Percentiles rank a stretch among this genome's conserved stretches.
Evolutionary conservation across 1,140 invertebrate species (phyloP).

Genomic region (Drosophila tristis): DNA sequence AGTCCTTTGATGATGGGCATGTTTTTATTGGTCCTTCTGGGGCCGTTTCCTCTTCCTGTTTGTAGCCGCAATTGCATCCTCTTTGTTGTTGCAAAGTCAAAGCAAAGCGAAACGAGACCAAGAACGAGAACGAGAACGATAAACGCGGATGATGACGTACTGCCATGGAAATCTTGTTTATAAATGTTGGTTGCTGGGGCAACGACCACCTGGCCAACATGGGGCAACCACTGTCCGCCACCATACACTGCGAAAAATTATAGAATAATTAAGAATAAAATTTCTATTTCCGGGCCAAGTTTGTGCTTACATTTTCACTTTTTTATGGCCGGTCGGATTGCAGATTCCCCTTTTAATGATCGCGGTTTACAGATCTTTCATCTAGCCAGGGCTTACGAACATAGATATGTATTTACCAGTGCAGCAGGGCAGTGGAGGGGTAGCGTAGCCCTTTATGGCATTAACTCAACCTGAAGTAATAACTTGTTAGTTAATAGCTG

Average conservation of each 20-base stretch:
- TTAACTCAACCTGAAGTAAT: constrained; percentile 45
- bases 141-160: constrained; percentile 56
- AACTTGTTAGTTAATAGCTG: constrained; percentile 63
- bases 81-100: constrained; percentile 57
- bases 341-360: no score
- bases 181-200: constrained; percentile 79
- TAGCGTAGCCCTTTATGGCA: constrained; percentile 22
- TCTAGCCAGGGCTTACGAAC: background rate
- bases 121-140: constrained; percentile 24
- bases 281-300: no score
- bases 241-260: constrained; percentile 7
- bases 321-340: no score
- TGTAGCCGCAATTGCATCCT: constrained; percentile 48
- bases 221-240: constrained; percentile 44
- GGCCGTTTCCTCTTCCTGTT: constrained; percentile 37
- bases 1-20: constrained; percentile 38
- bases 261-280: no score
- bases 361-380: no score
- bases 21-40: constrained; percentile 51
- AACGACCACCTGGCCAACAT: constrained; percentile 75
- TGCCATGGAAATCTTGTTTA: constrained; percentile 67
- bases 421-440: no score
- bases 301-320: no score
- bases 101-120: constrained; percentile 21
- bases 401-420: background rate